phyloP scores from a whole-genome alignment of 2,113 vertebrate genomes.

The Prochilodus magdalenae region DNA sequence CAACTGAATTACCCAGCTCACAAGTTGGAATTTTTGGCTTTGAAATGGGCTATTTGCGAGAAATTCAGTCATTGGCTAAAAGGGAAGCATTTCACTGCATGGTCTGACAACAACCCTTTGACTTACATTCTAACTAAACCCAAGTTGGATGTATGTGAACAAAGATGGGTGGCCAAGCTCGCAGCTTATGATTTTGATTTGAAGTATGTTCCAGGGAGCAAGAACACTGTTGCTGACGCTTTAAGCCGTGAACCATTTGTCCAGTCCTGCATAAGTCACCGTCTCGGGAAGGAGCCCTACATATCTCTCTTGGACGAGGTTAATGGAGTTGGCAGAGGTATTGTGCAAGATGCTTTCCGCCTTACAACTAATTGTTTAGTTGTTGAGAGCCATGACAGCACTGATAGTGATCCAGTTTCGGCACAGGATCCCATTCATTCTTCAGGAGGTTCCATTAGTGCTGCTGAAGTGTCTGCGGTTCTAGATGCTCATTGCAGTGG shows the following conservation, averaged over 20 bases:
- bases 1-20: no score
- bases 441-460: not conserved
- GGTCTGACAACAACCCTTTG: constrained; percentile 30
- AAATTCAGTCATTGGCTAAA: no score
- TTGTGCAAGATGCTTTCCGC: constrained; percentile 22
- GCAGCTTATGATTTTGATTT: constrained; percentile 39
- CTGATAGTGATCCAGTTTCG: not conserved
- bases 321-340: not conserved
- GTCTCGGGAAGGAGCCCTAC: no score
- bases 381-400: not conserved
- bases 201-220: constrained; percentile 24
- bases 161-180: constrained; percentile 44
- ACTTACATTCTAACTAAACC: constrained; percentile 42
- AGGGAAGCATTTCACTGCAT: no score
- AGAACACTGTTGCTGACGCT: constrained; percentile 35
- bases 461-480: constrained; percentile 16
- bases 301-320: no score
- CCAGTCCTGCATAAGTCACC: constrained; percentile 8
- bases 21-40: no score
- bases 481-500: not conserved
- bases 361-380: constrained; percentile 5
- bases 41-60: no score
- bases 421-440: not conserved
- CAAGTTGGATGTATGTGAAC: constrained; percentile 32
- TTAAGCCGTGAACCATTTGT: constrained; percentile 25